phyloP scores from a whole-genome alignment of 2,888 invertebrate species.

The Amblyteles armatorius region DNA sequence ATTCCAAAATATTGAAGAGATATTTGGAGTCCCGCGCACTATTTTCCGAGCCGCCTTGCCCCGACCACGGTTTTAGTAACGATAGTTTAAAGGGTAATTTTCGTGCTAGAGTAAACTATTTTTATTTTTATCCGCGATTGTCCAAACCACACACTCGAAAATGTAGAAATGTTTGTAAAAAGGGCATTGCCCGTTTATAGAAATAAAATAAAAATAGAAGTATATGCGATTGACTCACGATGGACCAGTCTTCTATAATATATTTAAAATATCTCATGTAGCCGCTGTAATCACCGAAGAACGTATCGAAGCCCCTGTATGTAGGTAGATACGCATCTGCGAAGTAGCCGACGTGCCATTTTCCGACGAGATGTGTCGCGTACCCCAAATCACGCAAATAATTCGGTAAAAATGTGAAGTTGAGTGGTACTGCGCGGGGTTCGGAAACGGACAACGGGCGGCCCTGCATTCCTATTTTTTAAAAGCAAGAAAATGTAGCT shows the following conservation, averaged over 20 bases:
- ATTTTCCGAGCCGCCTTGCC: no score
- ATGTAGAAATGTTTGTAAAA: no score
- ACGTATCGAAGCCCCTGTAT: conserved; percentile 91
- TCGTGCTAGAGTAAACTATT: no score
- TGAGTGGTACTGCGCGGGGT: conserved; percentile 85
- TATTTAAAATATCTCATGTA: conserved; percentile 93
- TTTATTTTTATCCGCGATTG: no score
- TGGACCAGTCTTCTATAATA: conserved; percentile 83
- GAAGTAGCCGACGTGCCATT: conserved; percentile 87
- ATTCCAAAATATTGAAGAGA: no score
- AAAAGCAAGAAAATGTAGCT: conserved; percentile 12
- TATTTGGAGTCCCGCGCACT: no score
- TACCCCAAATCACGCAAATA: conserved; percentile 86
- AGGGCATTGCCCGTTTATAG: no score
- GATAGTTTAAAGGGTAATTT: no score
- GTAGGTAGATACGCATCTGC: conserved; percentile 88
- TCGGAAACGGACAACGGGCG: conserved; percentile 85
- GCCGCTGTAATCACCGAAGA: conserved; percentile 94
- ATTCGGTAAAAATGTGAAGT: conserved; percentile 85
- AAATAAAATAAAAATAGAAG: no score
- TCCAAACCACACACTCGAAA: no score
- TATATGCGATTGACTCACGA: conserved; percentile 73
- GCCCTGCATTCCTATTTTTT: conserved; percentile 85
- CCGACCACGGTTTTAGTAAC: no score
- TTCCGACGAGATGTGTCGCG: conserved; percentile 86